These are phyloP conservation scores for Coregonus suidteri DNA, from an alignment of 2,797 vertebrate genomes.

Conservation along the genomic window DNA sequence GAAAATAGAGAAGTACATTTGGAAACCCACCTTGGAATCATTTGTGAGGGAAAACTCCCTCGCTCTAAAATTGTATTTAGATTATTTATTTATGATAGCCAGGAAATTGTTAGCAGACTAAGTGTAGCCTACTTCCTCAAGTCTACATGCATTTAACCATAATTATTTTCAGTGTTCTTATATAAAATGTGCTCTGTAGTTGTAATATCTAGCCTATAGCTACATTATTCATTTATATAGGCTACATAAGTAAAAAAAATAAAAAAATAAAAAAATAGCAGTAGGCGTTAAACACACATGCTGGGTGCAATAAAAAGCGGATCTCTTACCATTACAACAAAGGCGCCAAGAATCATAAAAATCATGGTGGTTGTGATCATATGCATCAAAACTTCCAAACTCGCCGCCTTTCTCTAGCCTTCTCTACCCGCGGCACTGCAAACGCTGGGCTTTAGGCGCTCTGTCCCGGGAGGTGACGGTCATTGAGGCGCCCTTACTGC, in stretches of 20 bases:
- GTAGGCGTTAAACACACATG: neutral
- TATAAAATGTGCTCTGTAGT: constrained; percentile 2
- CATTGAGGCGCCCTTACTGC: constrained; percentile 79
- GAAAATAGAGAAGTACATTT: constrained; percentile 31
- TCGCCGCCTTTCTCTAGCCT: constrained; percentile 79
- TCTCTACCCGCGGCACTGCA: constrained; percentile 75
- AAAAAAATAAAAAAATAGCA: neutral
- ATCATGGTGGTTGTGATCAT: constrained; percentile 99
- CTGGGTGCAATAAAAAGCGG: constrained; percentile 34
- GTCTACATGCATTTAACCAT: constrained; percentile 26
- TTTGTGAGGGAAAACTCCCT: constrained; percentile 39
- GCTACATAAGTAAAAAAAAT: neutral
- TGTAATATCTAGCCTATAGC: neutral
- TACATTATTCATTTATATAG: neutral
- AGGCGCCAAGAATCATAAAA: constrained; percentile 99
- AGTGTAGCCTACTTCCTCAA: constrained; percentile 58
- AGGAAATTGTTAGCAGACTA: too few species aligned
- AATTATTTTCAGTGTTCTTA: neutral
- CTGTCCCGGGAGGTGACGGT: constrained; percentile 75
- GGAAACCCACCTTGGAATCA: constrained; percentile 54
- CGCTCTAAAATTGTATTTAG: constrained; percentile 38
- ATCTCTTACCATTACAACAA: constrained; percentile 95
- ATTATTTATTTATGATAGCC: too few species aligned
- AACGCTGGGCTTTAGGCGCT: constrained; percentile 74
- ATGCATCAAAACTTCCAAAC: constrained; percentile 90